These are phyloP conservation scores for Drosophila nigrodunni DNA, from an alignment of 1,140 invertebrate species.

Conservation along the genomic window DNA sequence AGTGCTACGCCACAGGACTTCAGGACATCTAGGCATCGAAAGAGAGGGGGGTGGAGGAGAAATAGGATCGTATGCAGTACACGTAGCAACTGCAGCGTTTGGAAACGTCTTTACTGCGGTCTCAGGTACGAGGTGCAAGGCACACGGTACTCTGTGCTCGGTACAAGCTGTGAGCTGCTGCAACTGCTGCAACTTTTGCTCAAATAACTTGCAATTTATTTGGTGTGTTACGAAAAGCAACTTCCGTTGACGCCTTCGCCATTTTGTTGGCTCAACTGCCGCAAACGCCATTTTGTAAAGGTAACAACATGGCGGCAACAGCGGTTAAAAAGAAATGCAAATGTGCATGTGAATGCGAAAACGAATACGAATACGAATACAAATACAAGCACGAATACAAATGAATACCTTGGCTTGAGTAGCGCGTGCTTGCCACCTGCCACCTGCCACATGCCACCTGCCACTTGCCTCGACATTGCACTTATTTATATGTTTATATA, in stretches of 20 bases:
- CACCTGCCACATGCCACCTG: constrained; percentile 52
- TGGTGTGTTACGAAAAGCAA: constrained; percentile 77
- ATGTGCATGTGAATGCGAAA: constrained; percentile 55
- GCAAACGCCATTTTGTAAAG: constrained; percentile 77
- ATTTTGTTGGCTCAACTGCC: constrained; percentile 71
- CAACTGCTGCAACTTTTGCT: constrained; percentile 57
- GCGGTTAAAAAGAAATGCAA: constrained; percentile 62
- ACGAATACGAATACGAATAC: not conserved
- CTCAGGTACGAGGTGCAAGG: constrained; percentile 41
- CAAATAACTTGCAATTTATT: constrained; percentile 83
- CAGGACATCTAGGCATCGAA: not conserved
- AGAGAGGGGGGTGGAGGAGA: not conserved
- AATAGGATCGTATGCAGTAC: constrained; percentile 54
- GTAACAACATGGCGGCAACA: constrained; percentile 68
- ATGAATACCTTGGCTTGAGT: constrained; percentile 13
- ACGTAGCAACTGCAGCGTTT: constrained; percentile 62
- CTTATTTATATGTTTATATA: constrained; percentile 73
- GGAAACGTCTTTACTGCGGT: constrained; percentile 67
- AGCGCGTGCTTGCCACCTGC: constrained; percentile 2
- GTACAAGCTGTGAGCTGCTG: constrained; percentile 11
- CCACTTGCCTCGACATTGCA: constrained; percentile 55
- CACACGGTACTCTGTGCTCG: not conserved
- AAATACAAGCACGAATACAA: constrained; percentile 1
- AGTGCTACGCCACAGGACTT: constrained; percentile 62
- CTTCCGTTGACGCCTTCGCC: constrained; percentile 81